phyloP scores from a whole-genome alignment of 2,113 vertebrate genomes.

The Tachuris rubrigastra region DNA sequence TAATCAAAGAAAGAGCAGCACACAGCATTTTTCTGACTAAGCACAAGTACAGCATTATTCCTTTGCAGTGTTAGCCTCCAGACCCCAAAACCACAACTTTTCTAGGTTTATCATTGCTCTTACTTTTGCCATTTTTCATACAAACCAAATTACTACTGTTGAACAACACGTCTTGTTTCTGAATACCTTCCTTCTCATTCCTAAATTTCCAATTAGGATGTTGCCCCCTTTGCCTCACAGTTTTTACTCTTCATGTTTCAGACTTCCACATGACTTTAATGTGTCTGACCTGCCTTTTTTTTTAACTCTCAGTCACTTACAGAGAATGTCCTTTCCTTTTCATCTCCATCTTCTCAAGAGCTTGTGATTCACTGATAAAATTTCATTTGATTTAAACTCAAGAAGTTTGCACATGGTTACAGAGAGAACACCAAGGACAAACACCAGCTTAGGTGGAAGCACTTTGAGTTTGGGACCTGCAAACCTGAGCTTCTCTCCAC shows the following conservation, averaged over 20 bases:
- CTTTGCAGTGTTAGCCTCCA: not conserved
- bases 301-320: not conserved
- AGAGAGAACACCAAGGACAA: not conserved
- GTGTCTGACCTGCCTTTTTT: not conserved
- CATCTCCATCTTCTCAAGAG: not conserved
- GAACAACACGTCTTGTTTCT: not conserved
- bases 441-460: accelerated
- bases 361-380: not conserved
- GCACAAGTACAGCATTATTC: not conserved
- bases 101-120: not conserved
- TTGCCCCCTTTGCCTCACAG: not conserved
- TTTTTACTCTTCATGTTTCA: not conserved
- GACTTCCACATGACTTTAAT: not conserved
- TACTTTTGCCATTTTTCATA: not conserved
- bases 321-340: not conserved
- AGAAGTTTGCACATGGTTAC: accelerated
- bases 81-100: not conserved
- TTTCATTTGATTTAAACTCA: not conserved
- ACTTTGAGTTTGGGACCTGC: accelerated
- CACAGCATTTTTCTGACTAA: not conserved
- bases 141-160: not conserved
- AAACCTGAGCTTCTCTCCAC: not conserved
- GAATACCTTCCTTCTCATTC: not conserved
- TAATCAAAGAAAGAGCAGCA: not conserved
- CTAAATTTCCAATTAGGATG: not conserved